These are phyloP conservation scores for Brachionus rubens DNA, from an alignment of 1,140 invertebrate species.

Conservation along the genomic window DNA sequence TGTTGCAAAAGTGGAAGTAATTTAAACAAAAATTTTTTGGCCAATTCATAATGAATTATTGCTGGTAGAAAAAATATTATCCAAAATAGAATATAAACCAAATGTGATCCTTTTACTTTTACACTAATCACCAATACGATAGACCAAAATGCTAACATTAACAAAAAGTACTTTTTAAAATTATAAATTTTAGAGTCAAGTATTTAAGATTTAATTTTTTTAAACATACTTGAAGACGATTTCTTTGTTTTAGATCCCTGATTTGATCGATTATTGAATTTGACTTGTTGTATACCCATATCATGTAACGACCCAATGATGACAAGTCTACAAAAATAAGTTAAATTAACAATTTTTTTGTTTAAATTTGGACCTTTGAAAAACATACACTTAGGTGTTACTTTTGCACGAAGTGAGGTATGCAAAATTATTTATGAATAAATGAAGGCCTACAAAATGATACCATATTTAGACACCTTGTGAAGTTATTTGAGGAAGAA, in stretches of 20 bases:
- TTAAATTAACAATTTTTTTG: background rate
- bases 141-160: slow-evolving; percentile 28
- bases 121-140: background rate
- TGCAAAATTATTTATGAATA: no score
- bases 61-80: slow-evolving; percentile 41
- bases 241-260: background rate
- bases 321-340: slow-evolving; percentile 1
- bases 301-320: slow-evolving; percentile 15
- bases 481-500: no score
- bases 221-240: slow-evolving; percentile 21
- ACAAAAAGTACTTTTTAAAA: background rate
- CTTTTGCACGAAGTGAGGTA: no score
- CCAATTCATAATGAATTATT: slow-evolving; percentile 12
- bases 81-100: slow-evolving; percentile 43
- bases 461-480: no score
- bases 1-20: slow-evolving; percentile 26
- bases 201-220: background rate
- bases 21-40: background rate
- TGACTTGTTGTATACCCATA: background rate
- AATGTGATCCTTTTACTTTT: slow-evolving; percentile 33
- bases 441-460: no score
- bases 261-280: background rate
- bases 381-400: no score
- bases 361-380: no score
- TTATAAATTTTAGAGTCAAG: background rate